A percentile compares a stretch with the other conserved stretches of the same genome.
phyloP scores from a whole-genome alignment of 2,888 invertebrate genomes.

The Dilophus febrilis region DNA sequence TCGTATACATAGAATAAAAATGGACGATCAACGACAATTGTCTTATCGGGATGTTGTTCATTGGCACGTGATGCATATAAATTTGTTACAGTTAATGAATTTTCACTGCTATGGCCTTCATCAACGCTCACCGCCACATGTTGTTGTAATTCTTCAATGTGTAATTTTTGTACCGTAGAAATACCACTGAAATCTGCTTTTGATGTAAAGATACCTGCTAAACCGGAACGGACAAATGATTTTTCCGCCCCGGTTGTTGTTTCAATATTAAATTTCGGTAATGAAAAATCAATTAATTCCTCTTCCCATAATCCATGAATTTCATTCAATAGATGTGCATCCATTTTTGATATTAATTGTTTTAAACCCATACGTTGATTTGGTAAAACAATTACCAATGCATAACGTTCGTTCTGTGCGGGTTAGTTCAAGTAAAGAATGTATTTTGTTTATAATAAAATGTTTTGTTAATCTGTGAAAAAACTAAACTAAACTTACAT shows the following conservation, averaged over 20 bases:
- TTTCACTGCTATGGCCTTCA: conserved; percentile 33
- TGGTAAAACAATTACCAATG: conserved; percentile 39
- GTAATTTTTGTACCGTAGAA: conserved; percentile 40
- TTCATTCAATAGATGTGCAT: conserved; percentile 31
- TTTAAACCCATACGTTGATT: conserved; percentile 39
- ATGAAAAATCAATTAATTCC: conserved; percentile 33
- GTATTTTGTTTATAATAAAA: too few species aligned
- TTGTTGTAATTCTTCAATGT: conserved; percentile 47
- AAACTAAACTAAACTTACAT: conserved; percentile 42
- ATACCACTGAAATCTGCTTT: conserved; percentile 41
- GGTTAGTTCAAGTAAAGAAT: conserved; percentile 2
- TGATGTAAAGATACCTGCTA: conserved; percentile 40
- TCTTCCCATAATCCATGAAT: conserved; percentile 31
- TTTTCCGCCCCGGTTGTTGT: conserved; percentile 44
- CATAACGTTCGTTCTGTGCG: conserved; percentile 38
- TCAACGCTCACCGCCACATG: conserved; percentile 45
- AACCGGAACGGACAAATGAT: conserved; percentile 38
- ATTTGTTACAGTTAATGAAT: conserved; percentile 27
- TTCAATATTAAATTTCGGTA: conserved; percentile 45
- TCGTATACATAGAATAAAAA: conserved; percentile 47
- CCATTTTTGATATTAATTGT: conserved; percentile 36
- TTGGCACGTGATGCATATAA: conserved; percentile 16
- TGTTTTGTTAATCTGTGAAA: too few species aligned
- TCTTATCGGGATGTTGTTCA: conserved; percentile 14
- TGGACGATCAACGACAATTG: conserved; percentile 39